Evolutionary conservation across 1,140 invertebrate species (phyloP).

Genomic region (Drosophila saltans): DNA sequence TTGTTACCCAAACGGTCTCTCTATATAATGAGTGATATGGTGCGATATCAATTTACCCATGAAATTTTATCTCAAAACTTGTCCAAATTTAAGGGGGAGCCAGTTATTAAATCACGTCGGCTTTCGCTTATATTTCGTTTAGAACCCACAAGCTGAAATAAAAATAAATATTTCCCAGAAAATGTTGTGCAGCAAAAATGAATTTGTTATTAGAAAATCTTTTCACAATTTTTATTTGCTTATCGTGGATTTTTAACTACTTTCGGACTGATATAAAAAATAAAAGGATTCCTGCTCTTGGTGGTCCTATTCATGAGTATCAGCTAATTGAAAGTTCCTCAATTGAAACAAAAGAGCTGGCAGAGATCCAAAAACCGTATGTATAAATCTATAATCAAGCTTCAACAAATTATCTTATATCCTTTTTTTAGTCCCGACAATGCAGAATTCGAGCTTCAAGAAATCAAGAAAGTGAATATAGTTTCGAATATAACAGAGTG

Average conservation of each 20-base stretch:
- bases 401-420: too few species aligned
- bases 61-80: conserved; percentile 4
- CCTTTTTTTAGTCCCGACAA: too few species aligned
- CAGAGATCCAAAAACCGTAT: not conserved
- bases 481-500: too few species aligned
- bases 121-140: not conserved
- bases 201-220: not conserved
- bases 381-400: not conserved
- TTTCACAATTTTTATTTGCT: not conserved
- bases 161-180: not conserved
- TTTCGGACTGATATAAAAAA: not conserved
- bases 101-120: not conserved
- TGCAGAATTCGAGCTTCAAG: too few species aligned
- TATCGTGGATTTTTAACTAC: not conserved
- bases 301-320: not conserved
- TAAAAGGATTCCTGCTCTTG: not conserved
- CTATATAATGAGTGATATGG: conserved; percentile 13
- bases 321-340: not conserved
- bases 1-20: conserved; percentile 8
- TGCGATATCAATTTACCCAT: conserved; percentile 5
- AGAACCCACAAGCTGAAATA: not conserved
- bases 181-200: not conserved
- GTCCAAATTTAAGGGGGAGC: not conserved
- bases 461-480: too few species aligned
- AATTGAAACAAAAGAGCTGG: not conserved